Evolutionary conservation across 2,797 vertebrate genomes (phyloP), one percentile per base, ranked within the genome.

Genomic region (Delichon dasypus): DNA sequence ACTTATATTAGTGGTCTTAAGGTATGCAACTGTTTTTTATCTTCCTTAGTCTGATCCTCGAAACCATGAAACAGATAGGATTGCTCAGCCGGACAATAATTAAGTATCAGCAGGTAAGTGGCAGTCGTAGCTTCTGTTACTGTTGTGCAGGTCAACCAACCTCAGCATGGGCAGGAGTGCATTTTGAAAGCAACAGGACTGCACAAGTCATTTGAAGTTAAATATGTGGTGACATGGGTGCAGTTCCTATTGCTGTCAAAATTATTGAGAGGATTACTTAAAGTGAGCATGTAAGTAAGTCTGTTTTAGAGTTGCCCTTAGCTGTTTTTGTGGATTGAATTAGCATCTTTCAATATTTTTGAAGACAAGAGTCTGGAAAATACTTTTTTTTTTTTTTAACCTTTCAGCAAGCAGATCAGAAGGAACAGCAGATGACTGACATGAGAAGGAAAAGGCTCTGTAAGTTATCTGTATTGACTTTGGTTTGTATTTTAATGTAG

Each of bases 381-480:
- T 62, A 36, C 1, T 66, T 83, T 57, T 58, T 96, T 92, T 70
- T 76, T 83, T 57, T 58, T 96, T 92, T 70, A 73, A 19, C 4
- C 10, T 93, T 92, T 80, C 55, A 98, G 98, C 70, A 89, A 95
- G 62, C n/a, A 60, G 66, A 54, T 61, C 80, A 96, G 51, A 95
- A 98, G 72, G 97, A 98, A 60, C 53, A 93, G 72, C 93, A 97
- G 64, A 13, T 98, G 81, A 80, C 54, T 83, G 85, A 96, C 10
- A 34, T 98, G 50, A 97, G 70, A 94, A 97, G 45, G 88, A 94
- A 93, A 72, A 98, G 98, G 96, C 20, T 96, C 5, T 62, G 98
- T 98, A 97, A 97, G 95, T 71, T 58, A 85, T 45, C 30, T 90
- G 0, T 66, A 27, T 17, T 79, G 45, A 34, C 20, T 76, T 62